A percentile compares a stretch with the other conserved stretches of the same genome.
These are phyloP conservation scores for Perizoma flavofasciatum DNA, from an alignment of 2,888 invertebrate genomes.

Conservation along the genomic window DNA sequence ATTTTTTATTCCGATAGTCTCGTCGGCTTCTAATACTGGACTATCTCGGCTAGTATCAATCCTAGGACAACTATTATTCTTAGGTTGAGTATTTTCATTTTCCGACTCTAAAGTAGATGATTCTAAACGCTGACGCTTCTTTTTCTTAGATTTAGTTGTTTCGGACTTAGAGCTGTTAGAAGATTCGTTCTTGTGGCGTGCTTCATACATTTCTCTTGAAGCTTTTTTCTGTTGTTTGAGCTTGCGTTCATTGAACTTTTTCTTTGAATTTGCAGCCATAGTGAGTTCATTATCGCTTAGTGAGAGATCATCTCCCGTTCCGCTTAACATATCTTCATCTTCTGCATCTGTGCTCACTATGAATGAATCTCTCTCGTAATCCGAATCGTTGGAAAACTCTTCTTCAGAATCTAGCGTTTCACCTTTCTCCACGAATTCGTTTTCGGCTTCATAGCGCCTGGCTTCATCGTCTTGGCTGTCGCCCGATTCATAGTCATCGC, in stretches of 20 bases:
- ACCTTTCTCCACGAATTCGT: slow-evolving; percentile 78
- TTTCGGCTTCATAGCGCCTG: slow-evolving; percentile 71
- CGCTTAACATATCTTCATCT: slow-evolving; percentile 70
- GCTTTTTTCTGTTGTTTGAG: slow-evolving; percentile 72
- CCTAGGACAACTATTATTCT: slow-evolving; percentile 59
- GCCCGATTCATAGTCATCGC: slow-evolving; percentile 74
- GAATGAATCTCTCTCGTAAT: slow-evolving; percentile 82
- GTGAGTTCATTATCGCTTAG: slow-evolving; percentile 72
- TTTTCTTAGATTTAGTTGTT: slow-evolving; percentile 40
- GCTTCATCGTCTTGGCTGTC: slow-evolving; percentile 79
- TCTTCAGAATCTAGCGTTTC: slow-evolving; percentile 80
- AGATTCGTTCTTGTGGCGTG: slow-evolving; percentile 62
- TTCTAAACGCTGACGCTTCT: slow-evolving; percentile 52
- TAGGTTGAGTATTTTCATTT: slow-evolving; percentile 46
- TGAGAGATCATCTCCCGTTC: slow-evolving; percentile 73
- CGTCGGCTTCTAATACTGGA: slow-evolving; percentile 36
- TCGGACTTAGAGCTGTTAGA: slow-evolving; percentile 41
- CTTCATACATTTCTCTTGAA: slow-evolving; percentile 74
- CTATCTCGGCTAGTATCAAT: slow-evolving; percentile 65
- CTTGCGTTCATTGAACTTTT: slow-evolving; percentile 71
- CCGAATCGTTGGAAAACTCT: slow-evolving; percentile 68
- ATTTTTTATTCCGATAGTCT: slow-evolving; percentile 42
- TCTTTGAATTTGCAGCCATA: slow-evolving; percentile 71
- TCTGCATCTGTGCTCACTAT: slow-evolving; percentile 79
- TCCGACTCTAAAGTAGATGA: slow-evolving; percentile 58